Evolutionary conservation across 2,113 vertebrate genomes (phyloP), one percentile per base, ranked within the genome.

Genomic region (Anhinga anhinga): DNA sequence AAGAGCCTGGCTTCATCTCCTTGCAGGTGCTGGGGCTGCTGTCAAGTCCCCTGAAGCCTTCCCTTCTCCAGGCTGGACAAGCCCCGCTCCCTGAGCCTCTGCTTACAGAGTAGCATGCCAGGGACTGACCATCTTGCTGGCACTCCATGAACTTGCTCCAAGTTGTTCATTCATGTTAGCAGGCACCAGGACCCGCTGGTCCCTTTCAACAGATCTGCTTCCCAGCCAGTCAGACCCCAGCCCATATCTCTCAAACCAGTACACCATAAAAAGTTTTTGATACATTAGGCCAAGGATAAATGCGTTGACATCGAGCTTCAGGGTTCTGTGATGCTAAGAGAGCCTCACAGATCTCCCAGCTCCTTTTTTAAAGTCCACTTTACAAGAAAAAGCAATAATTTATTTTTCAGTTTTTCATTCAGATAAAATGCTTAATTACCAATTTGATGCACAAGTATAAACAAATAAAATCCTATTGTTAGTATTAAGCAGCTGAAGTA

Each of bases 101-200:
- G 21, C 12, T 42, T 40, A 32, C 15, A 52, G 32, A 29, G 8
- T 17, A 47, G 26, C 0, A 6, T 19, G 25, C 11, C 52, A 62
- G 50, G 11, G 16, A 36, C 15, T 32, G 53, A 42, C 17, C 49
- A 20, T 4, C 9, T 52, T 40, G 26, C 49, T 70, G 18, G 15
- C 9, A 58, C 63, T 61, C 66, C 27, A 13, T 3, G 26, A 80
- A 49, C 19, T 42, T 5, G 0, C 52, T 73, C 26, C 45, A 36
- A n/a, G 23, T 13, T 29, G 18, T 27, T 52, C 16, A 32, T n/a
- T 67, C 20, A 20, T 52, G 30, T 27, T 58, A 45, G n/a, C 38
- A 16, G 21, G 21, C n/a, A 44, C 17, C 32, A 62, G 38, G 59
- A 49, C 12, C 5, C 0, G 0, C 13, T 20, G 49, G 19, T 55